Evolutionary conservation across 2,113 vertebrate genomes (phyloP), one percentile per base, ranked within the genome.

Genomic region (Sakesphorus luctuosus): DNA sequence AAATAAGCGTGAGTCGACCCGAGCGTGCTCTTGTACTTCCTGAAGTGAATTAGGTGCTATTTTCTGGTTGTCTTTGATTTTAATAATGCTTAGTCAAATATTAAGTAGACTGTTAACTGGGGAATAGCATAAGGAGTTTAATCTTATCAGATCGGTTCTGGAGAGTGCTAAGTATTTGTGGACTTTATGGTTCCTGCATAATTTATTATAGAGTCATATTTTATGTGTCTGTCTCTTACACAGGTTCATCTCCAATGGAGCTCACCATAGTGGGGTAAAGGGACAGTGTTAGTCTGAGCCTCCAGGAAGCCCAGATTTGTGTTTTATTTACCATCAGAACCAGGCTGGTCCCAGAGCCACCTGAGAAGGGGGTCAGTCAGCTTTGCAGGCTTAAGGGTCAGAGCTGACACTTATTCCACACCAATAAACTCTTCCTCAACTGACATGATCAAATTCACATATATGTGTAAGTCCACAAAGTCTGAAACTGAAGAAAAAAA

Each of bases 81-180:
- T 73, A 65, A 66, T 46, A 80, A 75, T 40, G 47, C 68, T 96
- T 84, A 96, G 52, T 73, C 83, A 85, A 92, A 96, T 53, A 95
- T 63, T 74, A 87, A 95, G 58, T 65, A 83, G 90, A 62, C 75
- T 36, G 33, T 82, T 96, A 89, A 46, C 58, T 55, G 46, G 93
- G 89, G 84, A 96, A 88, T 31, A 77, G 50, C 68, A 88, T 33
- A 56, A 78, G 66, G 61, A 78, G 20, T 82, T 89, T 87, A 82
- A 93, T 78, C 83, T 84, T 94, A 78, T 92, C 96, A 94, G 18
- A 69, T 88, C 83, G 36, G 40, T 86, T 86, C 75, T 76, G 72
- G 55, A 75, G 81, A 75, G 59, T 73, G 63, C 65, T 56, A 43
- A 90, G 53, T 84, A 77, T 93, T 94, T 93, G 78, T 87, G 89